Evolutionary conservation across 2,113 vertebrate genomes (phyloP), one percentile per base, ranked within the genome.

Genomic region (Pterocles orientalis): DNA sequence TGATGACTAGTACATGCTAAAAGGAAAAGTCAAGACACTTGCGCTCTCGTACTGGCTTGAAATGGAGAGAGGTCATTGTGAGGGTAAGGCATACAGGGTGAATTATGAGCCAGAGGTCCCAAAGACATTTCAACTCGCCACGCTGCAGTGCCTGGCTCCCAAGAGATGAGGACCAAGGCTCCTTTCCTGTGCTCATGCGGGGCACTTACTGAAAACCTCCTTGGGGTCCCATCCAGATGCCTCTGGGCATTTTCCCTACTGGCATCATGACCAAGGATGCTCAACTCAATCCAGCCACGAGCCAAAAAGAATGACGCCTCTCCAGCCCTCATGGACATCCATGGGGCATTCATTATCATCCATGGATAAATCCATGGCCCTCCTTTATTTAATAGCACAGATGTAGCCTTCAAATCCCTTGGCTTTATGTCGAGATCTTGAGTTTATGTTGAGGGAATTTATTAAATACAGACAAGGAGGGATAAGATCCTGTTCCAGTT

Each of bases 401-500:
- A 75, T 0, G 0, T 11, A 92, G 56, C 43, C 43, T 79, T 57
- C 60, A 82, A 82, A 88, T 89, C 57, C 65, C 65, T 89, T 91
- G 77, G 91, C 81, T 89, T 94, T 76, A 76, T 34, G 18, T 14
- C 64, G 47, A 24, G 43, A 81, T 66, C 51, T 88, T 82, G 86
- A 83, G 76, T 94, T 88, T 92, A 92, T 75, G 47, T 48, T 71
- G 34, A 82, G 56, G 61, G 88, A 94, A 93, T 93, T 81, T 43
- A 65, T 50, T 66, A 85, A 92, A 65, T 18, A 65, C 31, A 94
- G 86, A 83, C 90, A 97, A 92, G 57, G 54, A 94, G 28, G 86
- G 80, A 50, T 82, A 95, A 96, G 82, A 86, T 92, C 57, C 50
- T 72, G 65, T 54, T 88, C 69, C 80, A 91, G 77, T 62, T 96